Base-by-base conservation (phyloP, 2,888 invertebrate species). In the Leistus spinibarbis region DNA sequence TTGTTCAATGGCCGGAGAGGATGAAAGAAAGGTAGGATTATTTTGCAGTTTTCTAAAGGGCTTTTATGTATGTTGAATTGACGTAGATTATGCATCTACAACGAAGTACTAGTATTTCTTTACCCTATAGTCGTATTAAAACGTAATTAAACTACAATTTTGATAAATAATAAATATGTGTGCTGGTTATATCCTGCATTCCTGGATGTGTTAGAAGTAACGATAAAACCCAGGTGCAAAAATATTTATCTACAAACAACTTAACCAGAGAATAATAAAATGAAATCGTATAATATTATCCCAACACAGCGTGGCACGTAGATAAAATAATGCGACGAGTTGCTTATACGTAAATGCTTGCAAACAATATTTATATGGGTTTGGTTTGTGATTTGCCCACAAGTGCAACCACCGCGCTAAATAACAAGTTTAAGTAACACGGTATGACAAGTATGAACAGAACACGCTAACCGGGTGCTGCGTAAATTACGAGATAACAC, bases 381-480 rank as follows among this genome's bases (percentile, higher is more conserved):
- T 63, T 24, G 54, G 69, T 57, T 64, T n/a, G n/a, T 23, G 71
- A 62, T 62, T 54, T 24, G 64, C 60, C 19, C 19, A 16, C 60
- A 9, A 57, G n/a, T 57, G 57, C 57, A 16, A 16, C 54, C 78
- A 40, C 13, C 40, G 40, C 40, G 78, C 79, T 81, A 81, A 81
- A 80, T 81, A 80, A 80, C 80, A 80, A 80, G 78, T 80, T 80
- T 80, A 80, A 68, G 79, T 80, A 80, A 82, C 79, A 78, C 78
- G 67, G 77, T 76, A 79, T 80, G 81, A 81, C 81, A 81, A 80
- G 80, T 81, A 82, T 81, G 78, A 79, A 80, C 81, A 80, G 80
- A 72, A 79, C 82, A 82, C 80, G 82, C 81, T 78, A 81, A 54
- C 71, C 64, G 54, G 66, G 53, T 62, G 24, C 22, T 20, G 16